Base-by-base conservation (phyloP, 2,888 invertebrate species). In the Alitta virens region DNA sequence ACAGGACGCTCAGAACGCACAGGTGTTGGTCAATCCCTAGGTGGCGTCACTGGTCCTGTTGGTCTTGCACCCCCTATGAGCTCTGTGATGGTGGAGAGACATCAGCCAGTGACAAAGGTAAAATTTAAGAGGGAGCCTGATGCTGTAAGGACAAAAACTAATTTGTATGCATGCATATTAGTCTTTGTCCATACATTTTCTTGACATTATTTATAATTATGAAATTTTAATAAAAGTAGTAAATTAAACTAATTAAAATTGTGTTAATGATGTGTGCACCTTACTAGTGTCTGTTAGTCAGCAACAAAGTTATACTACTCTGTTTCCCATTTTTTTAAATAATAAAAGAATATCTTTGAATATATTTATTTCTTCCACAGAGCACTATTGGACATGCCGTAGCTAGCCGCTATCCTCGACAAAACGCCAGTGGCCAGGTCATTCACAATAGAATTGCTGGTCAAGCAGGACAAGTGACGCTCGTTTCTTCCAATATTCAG, bases 331-430 rank as follows among this genome's bases (percentile, higher is more conserved):
- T n/a, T n/a, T n/a, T n/a, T n/a, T 55, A n/a, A 55, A 26, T 25
- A 2, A 38, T 18, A 38, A 14, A 38, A 2, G 55, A 55, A 25
- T 58, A 33, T 27, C 14, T 9, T 12, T 12, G 9, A 49, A 50
- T 43, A 12, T 24, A 25, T 50, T 16, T 50, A 25, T 58, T 27
- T 27, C 5, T 65, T 26, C 7, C 9, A 12, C 74, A 79, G 79
- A 74, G 78, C 69, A 79, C 79, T 1, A 72, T 79, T 54, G 76
- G 78, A 7, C 75, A 77, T 53, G 78, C 79, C 3, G 72, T 74
- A 24, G 79, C 79, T 12, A 72, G 66, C 51, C 72, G 71, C 55
- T 77, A 72, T 58, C 72, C 73, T 0, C 66, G 38, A 3, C 18
- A 25, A 26, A 50, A 24, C 14, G 26, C 18, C n/a, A 51, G 16